These are phyloP conservation scores for Botia kubotai DNA, from an alignment of 2,797 vertebrate species.

Conservation along the genomic window DNA sequence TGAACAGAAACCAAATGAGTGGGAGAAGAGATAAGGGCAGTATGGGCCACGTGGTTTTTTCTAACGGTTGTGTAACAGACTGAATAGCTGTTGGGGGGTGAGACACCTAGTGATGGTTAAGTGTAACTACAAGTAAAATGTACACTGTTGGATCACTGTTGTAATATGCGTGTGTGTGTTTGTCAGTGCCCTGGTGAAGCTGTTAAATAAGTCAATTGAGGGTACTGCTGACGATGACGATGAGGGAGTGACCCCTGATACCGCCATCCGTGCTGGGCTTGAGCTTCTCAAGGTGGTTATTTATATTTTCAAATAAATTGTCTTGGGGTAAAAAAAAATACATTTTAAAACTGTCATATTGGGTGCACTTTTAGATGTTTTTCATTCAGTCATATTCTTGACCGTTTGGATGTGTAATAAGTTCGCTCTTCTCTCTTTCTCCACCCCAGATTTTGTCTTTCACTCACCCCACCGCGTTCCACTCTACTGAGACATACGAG, in stretches of 20 bases:
- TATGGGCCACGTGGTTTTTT: constrained; percentile 40
- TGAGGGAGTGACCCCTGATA: constrained; percentile 96
- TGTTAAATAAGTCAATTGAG: constrained; percentile 98
- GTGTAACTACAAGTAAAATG: constrained; percentile 66
- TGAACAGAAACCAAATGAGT: constrained; percentile 28
- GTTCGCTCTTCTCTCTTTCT: neutral
- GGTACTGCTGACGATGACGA: constrained; percentile 98
- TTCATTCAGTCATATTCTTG: neutral
- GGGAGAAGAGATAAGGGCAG: constrained; percentile 49
- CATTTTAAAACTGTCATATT: too few species aligned
- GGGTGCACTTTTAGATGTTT: neutral
- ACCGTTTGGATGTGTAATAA: neutral
- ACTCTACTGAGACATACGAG: constrained; percentile 98
- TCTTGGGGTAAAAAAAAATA: neutral
- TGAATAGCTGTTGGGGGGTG: constrained; percentile 65
- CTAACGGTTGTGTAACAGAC: constrained; percentile 66
- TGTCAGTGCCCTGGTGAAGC: constrained; percentile 92
- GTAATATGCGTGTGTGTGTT: constrained; percentile 58
- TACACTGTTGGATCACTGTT: constrained; percentile 61
- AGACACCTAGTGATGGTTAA: constrained; percentile 75
- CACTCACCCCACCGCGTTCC: constrained; percentile 98
- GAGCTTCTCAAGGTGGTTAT: constrained; percentile 93
- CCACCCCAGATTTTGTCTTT: constrained; percentile 91
- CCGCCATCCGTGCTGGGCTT: constrained; percentile 96
- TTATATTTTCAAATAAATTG: neutral